Conservation (phyloP, 1,140 invertebrate genomes). For the Dendroctonus ponderosae region DNA sequence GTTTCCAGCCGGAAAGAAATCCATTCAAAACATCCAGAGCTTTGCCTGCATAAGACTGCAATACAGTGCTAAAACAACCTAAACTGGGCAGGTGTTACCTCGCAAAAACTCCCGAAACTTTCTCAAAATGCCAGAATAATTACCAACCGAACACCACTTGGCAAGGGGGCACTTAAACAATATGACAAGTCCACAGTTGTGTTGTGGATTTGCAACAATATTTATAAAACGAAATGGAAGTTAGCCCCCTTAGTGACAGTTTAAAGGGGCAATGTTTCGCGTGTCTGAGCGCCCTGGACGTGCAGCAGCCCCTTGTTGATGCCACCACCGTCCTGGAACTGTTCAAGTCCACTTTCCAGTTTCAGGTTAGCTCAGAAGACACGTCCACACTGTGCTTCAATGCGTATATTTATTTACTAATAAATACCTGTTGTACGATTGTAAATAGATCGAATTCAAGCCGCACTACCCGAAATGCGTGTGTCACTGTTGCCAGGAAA, state of each 20-base stretch:
- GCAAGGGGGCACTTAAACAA: too few species aligned
- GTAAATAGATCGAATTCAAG: slow-evolving; percentile 2
- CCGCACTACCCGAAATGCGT: slow-evolving; percentile 6
- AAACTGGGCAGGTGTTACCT: too few species aligned
- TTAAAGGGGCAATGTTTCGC: slow-evolving; percentile 15
- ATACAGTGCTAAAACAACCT: too few species aligned
- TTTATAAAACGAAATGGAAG: too few species aligned
- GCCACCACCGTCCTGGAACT: slow-evolving; percentile 1
- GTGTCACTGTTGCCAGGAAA: slow-evolving; percentile 11
- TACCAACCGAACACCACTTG: too few species aligned
- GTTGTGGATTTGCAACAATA: too few species aligned
- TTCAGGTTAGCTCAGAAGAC: slow-evolving; percentile 25
- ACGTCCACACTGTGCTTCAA: slow-evolving; percentile 25
- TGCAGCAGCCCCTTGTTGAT: slow-evolving; percentile 4
- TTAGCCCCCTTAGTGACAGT: neutral
- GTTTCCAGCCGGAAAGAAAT: neutral
- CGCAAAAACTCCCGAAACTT: too few species aligned
- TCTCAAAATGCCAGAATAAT: too few species aligned
- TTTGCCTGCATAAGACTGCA: too few species aligned
- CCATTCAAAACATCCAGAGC: too few species aligned
- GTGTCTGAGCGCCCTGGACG: slow-evolving; percentile 8
- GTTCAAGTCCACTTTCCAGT: slow-evolving; percentile 22
- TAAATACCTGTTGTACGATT: slow-evolving; percentile 20
- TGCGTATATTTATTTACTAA: neutral
- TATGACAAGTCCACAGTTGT: too few species aligned